A percentile compares a stretch with the other conserved stretches of the same genome.
Evolutionary conservation across 2,888 invertebrate genomes (phyloP).

Genomic region (Scaptodrosophila latifasciaeformis): DNA sequence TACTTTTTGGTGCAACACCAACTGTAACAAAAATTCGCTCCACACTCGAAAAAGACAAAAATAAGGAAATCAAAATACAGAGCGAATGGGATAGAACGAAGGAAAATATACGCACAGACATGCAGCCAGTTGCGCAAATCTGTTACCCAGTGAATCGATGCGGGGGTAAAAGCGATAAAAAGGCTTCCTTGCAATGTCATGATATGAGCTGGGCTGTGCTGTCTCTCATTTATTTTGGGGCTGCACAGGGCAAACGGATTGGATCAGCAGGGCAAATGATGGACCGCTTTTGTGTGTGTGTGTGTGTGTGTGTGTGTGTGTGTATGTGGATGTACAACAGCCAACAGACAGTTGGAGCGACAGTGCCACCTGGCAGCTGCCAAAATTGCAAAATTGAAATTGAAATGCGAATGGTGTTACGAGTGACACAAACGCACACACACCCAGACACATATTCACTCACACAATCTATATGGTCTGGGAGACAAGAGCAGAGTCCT

Average conservation of each 20-base stretch:
- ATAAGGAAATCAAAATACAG: constrained; percentile 11
- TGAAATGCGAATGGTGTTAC: constrained; percentile 65
- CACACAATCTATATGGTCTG: neutral
- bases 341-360: constrained; percentile 54
- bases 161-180: constrained; percentile 64
- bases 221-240: too few species aligned
- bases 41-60: constrained; percentile 19
- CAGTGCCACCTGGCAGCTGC: constrained; percentile 71
- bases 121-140: constrained; percentile 58
- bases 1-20: constrained; percentile 49
- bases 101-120: neutral
- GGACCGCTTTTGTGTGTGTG: too few species aligned
- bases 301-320: too few species aligned
- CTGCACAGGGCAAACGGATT: constrained; percentile 19
- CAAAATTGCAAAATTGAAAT: constrained; percentile 71
- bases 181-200: constrained; percentile 54
- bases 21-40: too few species aligned
- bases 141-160: constrained; percentile 65
- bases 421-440: constrained; percentile 16
- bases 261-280: too few species aligned
- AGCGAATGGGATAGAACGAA: neutral
- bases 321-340: neutral
- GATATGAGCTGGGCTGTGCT: too few species aligned
- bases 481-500: neutral
- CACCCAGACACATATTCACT: constrained; percentile 3